Percentiles rank a stretch among this genome's conserved stretches.
Conservation (phyloP, 2,113 vertebrate genomes). For the Embiotoca jacksoni region DNA sequence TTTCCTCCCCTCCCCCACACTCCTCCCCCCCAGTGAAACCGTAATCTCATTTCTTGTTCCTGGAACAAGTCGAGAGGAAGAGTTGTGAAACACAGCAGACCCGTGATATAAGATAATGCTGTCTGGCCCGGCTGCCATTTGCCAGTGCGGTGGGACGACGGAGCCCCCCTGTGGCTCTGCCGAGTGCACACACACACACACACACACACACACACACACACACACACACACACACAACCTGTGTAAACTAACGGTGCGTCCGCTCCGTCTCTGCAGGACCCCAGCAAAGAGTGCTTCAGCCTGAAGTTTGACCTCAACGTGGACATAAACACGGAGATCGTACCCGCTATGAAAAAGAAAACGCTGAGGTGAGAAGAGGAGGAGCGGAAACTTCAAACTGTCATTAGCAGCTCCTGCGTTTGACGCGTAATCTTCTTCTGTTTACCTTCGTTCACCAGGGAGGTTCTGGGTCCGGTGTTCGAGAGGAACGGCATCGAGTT, state of each 20-base stretch:
- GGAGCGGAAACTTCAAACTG: accelerated
- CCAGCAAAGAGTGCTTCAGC: slow-evolving; percentile 97
- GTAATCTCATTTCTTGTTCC: slow-evolving; percentile 16
- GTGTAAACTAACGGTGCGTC: slow-evolving; percentile 45
- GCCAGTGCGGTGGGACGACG: slow-evolving; percentile 37
- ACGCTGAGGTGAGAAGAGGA: slow-evolving; percentile 86
- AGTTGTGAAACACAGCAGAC: slow-evolving; percentile 28
- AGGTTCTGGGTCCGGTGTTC: slow-evolving; percentile 93
- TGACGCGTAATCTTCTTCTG: background rate
- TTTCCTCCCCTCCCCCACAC: too few relatives aligned
- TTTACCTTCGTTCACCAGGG: slow-evolving; percentile 75
- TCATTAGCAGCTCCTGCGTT: accelerated
- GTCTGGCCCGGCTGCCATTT: slow-evolving; percentile 6
- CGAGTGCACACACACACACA: slow-evolving; percentile 26
- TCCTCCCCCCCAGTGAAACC: background rate
- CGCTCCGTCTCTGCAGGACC: slow-evolving; percentile 86
- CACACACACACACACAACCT: slow-evolving; percentile 28
- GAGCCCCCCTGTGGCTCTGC: slow-evolving; percentile 68
- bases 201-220: too few relatives aligned
- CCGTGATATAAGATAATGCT: background rate
- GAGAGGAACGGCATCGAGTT: slow-evolving; percentile 92
- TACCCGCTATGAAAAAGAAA: slow-evolving; percentile 95
- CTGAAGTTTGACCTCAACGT: slow-evolving; percentile 94
- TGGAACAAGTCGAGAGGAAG: background rate
- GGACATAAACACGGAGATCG: slow-evolving; percentile 90